Evolutionary conservation across 2,797 vertebrate species (phyloP).

Genomic region (Sebastes elongatus): DNA sequence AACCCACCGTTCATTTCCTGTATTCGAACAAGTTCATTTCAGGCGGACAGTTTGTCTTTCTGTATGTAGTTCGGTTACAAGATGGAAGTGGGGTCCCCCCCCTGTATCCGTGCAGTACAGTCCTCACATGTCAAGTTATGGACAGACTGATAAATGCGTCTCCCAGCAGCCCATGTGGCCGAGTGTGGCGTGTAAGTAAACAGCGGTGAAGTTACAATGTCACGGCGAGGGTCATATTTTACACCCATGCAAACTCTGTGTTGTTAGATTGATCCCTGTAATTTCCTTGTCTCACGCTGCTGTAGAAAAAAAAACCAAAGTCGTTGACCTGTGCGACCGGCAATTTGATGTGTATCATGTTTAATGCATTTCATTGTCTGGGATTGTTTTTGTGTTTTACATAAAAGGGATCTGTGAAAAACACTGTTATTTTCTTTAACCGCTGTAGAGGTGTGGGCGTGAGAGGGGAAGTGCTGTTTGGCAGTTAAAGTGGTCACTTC

Average conservation of each 20-base stretch:
- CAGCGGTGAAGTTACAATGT: slow-evolving; percentile 38
- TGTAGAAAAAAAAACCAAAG: slow-evolving; percentile 13
- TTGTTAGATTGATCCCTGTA: slow-evolving; percentile 50
- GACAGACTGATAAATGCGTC: slow-evolving; percentile 57
- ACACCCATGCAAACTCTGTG: slow-evolving; percentile 34
- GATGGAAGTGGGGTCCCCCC: not conserved
- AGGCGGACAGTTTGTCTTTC: slow-evolving; percentile 36
- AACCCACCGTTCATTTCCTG: slow-evolving; percentile 62
- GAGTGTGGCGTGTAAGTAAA: slow-evolving; percentile 32
- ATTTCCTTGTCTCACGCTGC: slow-evolving; percentile 45
- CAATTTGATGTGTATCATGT: slow-evolving; percentile 61
- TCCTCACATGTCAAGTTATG: slow-evolving; percentile 22
- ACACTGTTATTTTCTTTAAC: slow-evolving; percentile 71
- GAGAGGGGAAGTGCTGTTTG: slow-evolving; percentile 75
- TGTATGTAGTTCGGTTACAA: slow-evolving; percentile 16
- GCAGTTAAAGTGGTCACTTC: slow-evolving; percentile 66
- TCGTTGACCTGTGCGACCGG: slow-evolving; percentile 52
- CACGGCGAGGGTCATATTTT: slow-evolving; percentile 57
- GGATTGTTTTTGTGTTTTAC: slow-evolving; percentile 47
- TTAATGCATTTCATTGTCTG: slow-evolving; percentile 67
- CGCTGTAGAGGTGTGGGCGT: slow-evolving; percentile 69
- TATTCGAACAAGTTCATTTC: slow-evolving; percentile 61
- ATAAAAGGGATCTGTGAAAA: slow-evolving; percentile 55
- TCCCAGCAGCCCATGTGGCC: slow-evolving; percentile 29
- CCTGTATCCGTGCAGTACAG: not conserved